These are phyloP conservation scores for Chamaea fasciata DNA, from an alignment of 2,113 vertebrate species.

Conservation along the genomic window DNA sequence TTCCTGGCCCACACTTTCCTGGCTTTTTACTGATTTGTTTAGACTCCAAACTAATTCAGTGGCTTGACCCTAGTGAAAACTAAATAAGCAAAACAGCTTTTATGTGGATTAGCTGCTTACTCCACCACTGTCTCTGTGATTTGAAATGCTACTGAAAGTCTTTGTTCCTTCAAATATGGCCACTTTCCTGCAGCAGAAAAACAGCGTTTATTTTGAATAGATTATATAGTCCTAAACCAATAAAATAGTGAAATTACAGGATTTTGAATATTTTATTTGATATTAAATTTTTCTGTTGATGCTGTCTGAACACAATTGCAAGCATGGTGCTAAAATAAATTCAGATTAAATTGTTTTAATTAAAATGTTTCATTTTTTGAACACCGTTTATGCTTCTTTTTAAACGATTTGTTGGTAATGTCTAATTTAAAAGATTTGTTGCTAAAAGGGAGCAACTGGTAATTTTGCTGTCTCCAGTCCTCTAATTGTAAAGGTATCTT, in stretches of 20 bases:
- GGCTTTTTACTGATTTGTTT: background rate
- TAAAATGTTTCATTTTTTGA: background rate
- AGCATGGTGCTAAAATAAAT: background rate
- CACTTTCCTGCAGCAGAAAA: background rate
- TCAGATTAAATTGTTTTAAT: background rate
- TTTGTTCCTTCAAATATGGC: background rate
- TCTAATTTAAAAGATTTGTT: background rate
- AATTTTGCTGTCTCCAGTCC: background rate
- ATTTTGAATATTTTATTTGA: background rate
- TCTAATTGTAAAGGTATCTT: background rate
- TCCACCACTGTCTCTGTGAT: background rate
- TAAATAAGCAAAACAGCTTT: background rate
- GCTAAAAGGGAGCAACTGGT: background rate
- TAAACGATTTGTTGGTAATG: background rate
- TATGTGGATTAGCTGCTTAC: background rate
- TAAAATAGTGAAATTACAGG: background rate
- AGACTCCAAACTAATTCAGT: background rate
- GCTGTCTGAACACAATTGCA: background rate
- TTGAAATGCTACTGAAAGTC: background rate
- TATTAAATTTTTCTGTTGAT: background rate
- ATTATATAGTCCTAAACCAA: background rate
- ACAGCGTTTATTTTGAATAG: background rate
- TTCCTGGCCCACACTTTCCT: background rate
- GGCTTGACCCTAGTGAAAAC: background rate
- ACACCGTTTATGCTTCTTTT: background rate